Base-by-base conservation (phyloP, 1,140 invertebrate species). In the Hypothenemus hampei region DNA sequence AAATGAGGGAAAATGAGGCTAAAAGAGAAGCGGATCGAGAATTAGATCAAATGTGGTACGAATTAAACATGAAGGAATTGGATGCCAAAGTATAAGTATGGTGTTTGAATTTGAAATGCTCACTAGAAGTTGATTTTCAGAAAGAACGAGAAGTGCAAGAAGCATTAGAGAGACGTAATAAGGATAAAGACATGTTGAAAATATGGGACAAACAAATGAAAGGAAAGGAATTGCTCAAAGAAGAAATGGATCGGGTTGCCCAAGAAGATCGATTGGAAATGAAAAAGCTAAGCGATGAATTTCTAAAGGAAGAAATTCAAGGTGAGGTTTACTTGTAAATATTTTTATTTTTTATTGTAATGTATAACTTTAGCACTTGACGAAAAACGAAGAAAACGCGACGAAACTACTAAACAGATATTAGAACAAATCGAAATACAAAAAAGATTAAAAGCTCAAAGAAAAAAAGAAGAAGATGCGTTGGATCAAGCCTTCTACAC, bases 1-100 rank as follows among this genome's bases (percentile, higher is more conserved):
- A 72, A 60, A 72, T 72, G 29, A 60, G 63, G 37, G 70, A 72
- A 39, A 69, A 72, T 39, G 60, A 69, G 58, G 60, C 60, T n/a
- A 59, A 57, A 39, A 63, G 63, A 23, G 54, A 72, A 60, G 24
- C 57, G 2, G 66, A 72, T 47, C 58, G 51, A 39, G 69, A 70
- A 56, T 33, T 65, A 15, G 64, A 70, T 33, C 48, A 31, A 19
- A 65, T 72, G 65, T 72, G 66, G 66, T 36, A 69, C 33, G 52
- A 66, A n/a, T 31, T 70, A 8, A 60, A 51, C 26, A 47, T 49
- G 22, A 70, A 65, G 40, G 64, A 68, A 50, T 8, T 58, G 10
- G 39, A 61, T 48, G 63, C 60, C 3, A 63, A 62, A 57, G 66
- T 66, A 65, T 35, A 10, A 37, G 36, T 0, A 4, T 18, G 11